Percentiles rank a stretch among this genome's conserved stretches.
These are phyloP conservation scores for Acanthosepion pharaonis DNA, from an alignment of 2,888 invertebrate species.

Conservation along the genomic window DNA sequence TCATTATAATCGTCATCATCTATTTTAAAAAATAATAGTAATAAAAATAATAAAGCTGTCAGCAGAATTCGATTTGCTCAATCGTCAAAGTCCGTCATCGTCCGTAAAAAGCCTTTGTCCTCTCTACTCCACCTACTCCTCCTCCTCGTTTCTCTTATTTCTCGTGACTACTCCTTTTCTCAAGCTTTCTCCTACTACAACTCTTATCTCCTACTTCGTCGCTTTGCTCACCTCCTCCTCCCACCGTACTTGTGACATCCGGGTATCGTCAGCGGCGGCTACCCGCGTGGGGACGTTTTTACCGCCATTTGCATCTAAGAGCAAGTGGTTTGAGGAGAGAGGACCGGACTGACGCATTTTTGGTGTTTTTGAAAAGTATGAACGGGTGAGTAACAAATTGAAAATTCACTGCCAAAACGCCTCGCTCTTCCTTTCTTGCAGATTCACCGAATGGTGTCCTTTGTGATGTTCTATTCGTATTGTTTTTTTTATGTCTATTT, in stretches of 20 bases:
- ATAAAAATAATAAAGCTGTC: background rate
- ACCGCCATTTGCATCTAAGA: constrained; percentile 45
- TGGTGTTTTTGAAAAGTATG: constrained; percentile 45
- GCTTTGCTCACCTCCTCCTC: background rate
- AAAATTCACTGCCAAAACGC: background rate
- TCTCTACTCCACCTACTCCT: background rate
- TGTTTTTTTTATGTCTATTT: background rate
- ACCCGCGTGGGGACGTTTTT: constrained; percentile 45
- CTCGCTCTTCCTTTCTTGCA: too few relatives aligned
- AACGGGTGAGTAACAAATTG: constrained; percentile 36
- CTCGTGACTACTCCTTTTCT: too few relatives aligned
- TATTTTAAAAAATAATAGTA: background rate
- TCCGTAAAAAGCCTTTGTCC: background rate
- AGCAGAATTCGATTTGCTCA: background rate
- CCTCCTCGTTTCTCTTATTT: background rate
- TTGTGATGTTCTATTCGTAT: too few relatives aligned
- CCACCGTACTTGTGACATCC: background rate
- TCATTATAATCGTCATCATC: background rate
- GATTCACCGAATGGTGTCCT: too few relatives aligned
- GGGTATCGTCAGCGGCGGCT: constrained; percentile 41
- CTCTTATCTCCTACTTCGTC: too few relatives aligned
- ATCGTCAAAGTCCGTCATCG: constrained; percentile 14
- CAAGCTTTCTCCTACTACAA: too few relatives aligned
- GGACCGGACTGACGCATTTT: constrained; percentile 44
- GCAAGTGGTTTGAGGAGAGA: constrained; percentile 42